Conservation (phyloP, 2,113 vertebrate genomes). For the Tragelaphus strepsiceros region DNA sequence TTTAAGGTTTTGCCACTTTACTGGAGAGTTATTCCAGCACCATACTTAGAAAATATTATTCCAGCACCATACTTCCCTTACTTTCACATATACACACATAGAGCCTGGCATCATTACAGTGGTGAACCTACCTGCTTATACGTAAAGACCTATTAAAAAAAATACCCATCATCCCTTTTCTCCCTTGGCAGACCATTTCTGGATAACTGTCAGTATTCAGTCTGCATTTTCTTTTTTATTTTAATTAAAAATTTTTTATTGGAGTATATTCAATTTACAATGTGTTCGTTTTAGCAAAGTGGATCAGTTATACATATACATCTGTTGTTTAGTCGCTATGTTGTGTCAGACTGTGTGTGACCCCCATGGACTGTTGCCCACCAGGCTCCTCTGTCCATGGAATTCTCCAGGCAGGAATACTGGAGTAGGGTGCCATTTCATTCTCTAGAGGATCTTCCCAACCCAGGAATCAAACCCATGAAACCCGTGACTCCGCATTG, state of each 20-base stretch:
- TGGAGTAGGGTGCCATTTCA: neutral
- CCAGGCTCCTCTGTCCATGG: neutral
- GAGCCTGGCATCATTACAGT: neutral
- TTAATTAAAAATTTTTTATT: neutral
- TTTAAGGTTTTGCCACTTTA: neutral
- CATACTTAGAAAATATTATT: neutral
- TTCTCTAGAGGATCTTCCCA: neutral
- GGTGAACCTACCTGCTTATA: neutral
- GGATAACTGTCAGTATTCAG: neutral
- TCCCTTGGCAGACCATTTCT: neutral
- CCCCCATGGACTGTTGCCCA: neutral
- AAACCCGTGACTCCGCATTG: neutral
- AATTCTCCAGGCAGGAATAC: neutral
- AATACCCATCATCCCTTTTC: neutral
- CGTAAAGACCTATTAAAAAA: neutral
- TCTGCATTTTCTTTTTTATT: neutral
- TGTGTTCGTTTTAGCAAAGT: neutral
- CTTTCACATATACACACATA: neutral
- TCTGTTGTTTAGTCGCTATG: neutral
- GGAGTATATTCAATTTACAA: neutral
- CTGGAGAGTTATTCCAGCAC: neutral
- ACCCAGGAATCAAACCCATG: neutral
- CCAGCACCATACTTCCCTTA: neutral
- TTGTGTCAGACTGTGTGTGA: neutral
- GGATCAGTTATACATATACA: neutral